Percentiles rank a stretch among this genome's conserved stretches.
Evolutionary conservation across 2,113 vertebrate species (phyloP).

Genomic region (Pachycephala philippinensis): DNA sequence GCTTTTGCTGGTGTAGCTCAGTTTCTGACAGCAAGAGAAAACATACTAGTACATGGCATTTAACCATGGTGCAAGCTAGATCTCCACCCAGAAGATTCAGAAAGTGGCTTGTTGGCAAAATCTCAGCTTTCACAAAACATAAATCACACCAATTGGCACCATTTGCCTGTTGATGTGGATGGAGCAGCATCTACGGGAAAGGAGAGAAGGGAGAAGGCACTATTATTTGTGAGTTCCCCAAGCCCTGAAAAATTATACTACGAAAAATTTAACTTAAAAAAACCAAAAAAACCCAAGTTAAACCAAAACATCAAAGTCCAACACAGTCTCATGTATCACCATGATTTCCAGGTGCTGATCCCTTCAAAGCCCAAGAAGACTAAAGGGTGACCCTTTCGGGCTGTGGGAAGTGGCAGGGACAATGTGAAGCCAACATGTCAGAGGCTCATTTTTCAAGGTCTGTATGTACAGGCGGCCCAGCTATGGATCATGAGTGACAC

Average conservation of each 20-base stretch:
- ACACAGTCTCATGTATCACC: fast-evolving
- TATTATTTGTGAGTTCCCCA: background rate
- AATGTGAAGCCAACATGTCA: background rate
- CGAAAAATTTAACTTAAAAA: background rate
- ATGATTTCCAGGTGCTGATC: background rate
- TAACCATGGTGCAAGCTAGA: background rate
- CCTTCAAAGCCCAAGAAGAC: background rate
- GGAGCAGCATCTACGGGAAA: background rate
- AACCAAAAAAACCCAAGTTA: background rate
- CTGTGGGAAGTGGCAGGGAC: fast-evolving
- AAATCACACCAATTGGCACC: background rate
- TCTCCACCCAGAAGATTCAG: background rate
- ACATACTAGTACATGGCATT: background rate
- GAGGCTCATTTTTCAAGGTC: background rate
- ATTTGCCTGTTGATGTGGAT: background rate
- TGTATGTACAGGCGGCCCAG: background rate
- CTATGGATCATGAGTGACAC: background rate
- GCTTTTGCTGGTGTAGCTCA: background rate
- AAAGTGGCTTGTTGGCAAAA: background rate
- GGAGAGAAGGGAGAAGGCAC: background rate
- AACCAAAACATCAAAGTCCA: background rate
- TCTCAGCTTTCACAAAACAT: background rate
- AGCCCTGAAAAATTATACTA: background rate
- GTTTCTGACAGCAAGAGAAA: background rate
- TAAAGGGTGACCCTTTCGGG: background rate